Conservation (phyloP, 1,140 invertebrate species). For the Mycetomoellerius zeteki region DNA sequence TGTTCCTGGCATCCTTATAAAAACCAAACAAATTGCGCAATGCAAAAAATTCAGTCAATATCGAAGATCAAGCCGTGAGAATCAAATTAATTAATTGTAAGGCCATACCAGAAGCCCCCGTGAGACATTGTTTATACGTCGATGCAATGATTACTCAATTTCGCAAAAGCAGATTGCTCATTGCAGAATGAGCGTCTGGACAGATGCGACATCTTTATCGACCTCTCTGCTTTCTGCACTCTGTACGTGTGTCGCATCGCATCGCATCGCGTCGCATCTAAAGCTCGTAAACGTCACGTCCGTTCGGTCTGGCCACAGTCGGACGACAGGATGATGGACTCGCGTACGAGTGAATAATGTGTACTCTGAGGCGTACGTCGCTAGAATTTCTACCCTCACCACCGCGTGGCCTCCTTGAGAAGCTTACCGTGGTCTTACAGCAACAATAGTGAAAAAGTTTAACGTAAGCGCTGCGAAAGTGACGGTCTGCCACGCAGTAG, state of each 20-base stretch:
- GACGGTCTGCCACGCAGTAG: conserved; percentile 89
- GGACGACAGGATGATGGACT: conserved; percentile 87
- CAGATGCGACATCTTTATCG: conserved; percentile 17
- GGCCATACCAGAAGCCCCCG: neutral
- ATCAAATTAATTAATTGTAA: conserved; percentile 7
- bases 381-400: conserved; percentile 88
- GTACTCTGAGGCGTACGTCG: conserved; percentile 90
- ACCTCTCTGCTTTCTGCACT: neutral
- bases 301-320: conserved; percentile 83
- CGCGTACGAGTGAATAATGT: conserved; percentile 92
- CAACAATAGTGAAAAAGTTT: conserved; percentile 94
- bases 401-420: conserved; percentile 88
- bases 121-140: neutral
- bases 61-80: neutral
- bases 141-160: neutral
- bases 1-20: neutral
- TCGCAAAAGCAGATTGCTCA: conserved; percentile 5
- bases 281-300: conserved; percentile 89
- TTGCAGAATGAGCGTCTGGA: neutral
- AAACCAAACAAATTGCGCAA: neutral
- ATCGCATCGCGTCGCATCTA: conserved; percentile 69
- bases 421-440: conserved; percentile 93
- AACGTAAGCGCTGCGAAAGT: conserved; percentile 92
- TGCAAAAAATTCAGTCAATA: conserved; percentile 18
- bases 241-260: neutral